Evolutionary conservation across 2,113 vertebrate species (phyloP), one percentile per base, ranked within the genome.

Genomic region (Climacteris rufus): DNA sequence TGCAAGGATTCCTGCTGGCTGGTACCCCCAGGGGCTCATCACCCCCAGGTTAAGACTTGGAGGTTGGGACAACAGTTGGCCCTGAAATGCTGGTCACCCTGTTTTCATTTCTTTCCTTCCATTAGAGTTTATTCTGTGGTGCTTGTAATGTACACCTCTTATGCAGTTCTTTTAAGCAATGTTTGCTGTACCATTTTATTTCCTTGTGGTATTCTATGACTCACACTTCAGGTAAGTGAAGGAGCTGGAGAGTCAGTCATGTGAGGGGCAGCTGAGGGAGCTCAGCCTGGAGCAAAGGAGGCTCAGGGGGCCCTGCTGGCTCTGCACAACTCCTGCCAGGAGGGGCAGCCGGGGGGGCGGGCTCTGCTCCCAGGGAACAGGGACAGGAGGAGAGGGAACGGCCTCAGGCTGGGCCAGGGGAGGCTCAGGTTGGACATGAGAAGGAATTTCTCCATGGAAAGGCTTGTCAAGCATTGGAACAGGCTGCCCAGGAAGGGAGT

Each of bases 261-360:
- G n/a, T 35, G n/a, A 82, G 39, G 6, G 60, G 28, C 28, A 60
- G 69, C 45, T 53, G 39, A n/a, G 39, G 49, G 31, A 20, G 45
- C 24, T 68, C 28, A 75, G 33, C 33, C 53, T 21, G 28, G 24
- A 82, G 53, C 15, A 68, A 60, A 83, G 39, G 53, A 75, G 45
- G n/a, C 11, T 75, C 39, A n/a, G 28, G 70, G 1, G 17, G 1
- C 25, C 39, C 16, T 60, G 45, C 2, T 68, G 33, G 30, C 24
- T 75, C 78, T 75, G 2, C 54, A 68, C 61, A 68, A 5, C 6
- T 75, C 33, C 45, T 82, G 53, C 39, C 24, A 82, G 47, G 78
- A 82, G 20, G 33, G 2, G 1, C 7, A 66, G 39, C 15, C 13
- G 1, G 44, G n/a, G 5, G 2, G 12, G 44, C 0, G 0, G 28